These are phyloP conservation scores for Cryptus viduatorius DNA, from an alignment of 2,888 invertebrate genomes.

Conservation along the genomic window DNA sequence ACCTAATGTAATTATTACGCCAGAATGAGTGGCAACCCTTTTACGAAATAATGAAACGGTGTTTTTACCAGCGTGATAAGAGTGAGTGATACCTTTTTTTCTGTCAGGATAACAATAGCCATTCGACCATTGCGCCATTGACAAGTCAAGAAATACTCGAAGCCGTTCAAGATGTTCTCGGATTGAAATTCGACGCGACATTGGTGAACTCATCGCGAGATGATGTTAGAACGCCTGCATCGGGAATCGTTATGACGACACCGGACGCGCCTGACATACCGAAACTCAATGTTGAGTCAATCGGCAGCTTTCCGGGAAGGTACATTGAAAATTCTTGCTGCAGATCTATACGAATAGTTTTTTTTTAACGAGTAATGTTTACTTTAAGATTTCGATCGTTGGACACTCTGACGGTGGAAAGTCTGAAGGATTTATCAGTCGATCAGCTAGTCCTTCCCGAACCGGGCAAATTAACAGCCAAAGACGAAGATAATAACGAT, in stretches of 20 bases:
- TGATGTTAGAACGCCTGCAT: constrained; percentile 64
- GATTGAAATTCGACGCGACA: constrained; percentile 59
- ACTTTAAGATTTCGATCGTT: constrained; percentile 51
- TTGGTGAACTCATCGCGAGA: constrained; percentile 49
- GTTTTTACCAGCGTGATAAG: background rate
- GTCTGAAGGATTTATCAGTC: constrained; percentile 26
- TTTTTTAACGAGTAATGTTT: background rate
- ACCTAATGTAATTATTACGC: background rate
- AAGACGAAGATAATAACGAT: constrained; percentile 25
- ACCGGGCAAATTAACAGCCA: constrained; percentile 36
- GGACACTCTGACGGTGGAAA: constrained; percentile 50
- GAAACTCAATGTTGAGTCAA: constrained; percentile 55
- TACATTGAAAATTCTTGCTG: background rate
- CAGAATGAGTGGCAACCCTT: background rate
- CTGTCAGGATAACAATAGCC: constrained; percentile 31
- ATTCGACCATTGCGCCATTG: constrained; percentile 13
- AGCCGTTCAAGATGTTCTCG: constrained; percentile 54
- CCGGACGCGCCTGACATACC: constrained; percentile 67
- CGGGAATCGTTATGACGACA: constrained; percentile 63
- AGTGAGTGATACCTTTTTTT: constrained; percentile 24
- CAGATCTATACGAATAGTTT: background rate
- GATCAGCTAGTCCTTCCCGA: constrained; percentile 30
- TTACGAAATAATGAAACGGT: background rate
- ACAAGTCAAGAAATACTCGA: constrained; percentile 57
- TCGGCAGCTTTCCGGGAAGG: too few relatives aligned